Percentiles rank a stretch among this genome's conserved stretches.
These are phyloP conservation scores for Ptychoptera albimana DNA, from an alignment of 2,888 invertebrate genomes.

Conservation along the genomic window DNA sequence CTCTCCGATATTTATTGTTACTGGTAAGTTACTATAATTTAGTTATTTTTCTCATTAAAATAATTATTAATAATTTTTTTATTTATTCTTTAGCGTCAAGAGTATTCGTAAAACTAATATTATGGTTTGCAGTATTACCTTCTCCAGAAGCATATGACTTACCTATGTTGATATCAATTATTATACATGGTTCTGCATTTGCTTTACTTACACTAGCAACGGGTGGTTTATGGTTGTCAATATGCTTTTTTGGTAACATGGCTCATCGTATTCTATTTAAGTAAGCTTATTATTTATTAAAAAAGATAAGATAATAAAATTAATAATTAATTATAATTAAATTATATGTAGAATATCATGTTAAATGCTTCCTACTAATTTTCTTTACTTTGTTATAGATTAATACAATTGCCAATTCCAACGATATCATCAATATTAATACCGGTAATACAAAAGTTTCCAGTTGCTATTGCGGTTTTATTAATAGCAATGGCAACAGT, in stretches of 20 bases:
- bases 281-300: slow-evolving; percentile 26
- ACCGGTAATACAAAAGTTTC: slow-evolving; percentile 48
- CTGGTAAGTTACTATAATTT: slow-evolving; percentile 14
- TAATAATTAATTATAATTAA: too few species aligned
- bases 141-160: slow-evolving; percentile 14
- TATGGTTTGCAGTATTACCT: slow-evolving; percentile 11
- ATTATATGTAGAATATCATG: slow-evolving; percentile 1
- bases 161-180: slow-evolving; percentile 35
- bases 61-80: neutral
- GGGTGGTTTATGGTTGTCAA: slow-evolving; percentile 34
- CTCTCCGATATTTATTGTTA: slow-evolving; percentile 29
- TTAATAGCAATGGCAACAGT: slow-evolving; percentile 45
- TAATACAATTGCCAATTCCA: slow-evolving; percentile 13
- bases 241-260: slow-evolving; percentile 53
- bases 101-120: slow-evolving; percentile 14
- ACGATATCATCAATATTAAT: slow-evolving; percentile 33
- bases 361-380: too few species aligned
- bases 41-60: neutral
- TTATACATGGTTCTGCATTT: slow-evolving; percentile 45
- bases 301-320: neutral
- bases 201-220: slow-evolving; percentile 40
- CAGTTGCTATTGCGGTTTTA: slow-evolving; percentile 45
- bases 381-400: slow-evolving; percentile 33
- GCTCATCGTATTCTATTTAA: slow-evolving; percentile 48
- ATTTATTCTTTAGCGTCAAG: slow-evolving; percentile 11